Percentiles rank a stretch among this genome's conserved stretches.
Conservation (phyloP, 2,797 vertebrate genomes). For the Anabacerthia variegaticeps region DNA sequence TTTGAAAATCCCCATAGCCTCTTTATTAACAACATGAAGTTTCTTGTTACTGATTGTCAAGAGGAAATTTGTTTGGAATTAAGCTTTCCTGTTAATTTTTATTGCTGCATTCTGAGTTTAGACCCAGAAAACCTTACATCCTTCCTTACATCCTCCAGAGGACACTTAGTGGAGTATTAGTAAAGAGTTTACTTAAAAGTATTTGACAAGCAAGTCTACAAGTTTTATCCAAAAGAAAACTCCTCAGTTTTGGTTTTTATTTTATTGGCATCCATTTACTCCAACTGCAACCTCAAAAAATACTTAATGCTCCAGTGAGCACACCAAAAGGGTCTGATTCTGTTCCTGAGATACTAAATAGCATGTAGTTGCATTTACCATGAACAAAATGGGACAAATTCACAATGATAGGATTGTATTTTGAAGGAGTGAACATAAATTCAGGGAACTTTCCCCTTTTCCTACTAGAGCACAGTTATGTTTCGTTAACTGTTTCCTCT, state of each 20-base stretch:
- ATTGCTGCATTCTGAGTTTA: slow-evolving; percentile 20
- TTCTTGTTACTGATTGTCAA: slow-evolving; percentile 46
- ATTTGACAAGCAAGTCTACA: neutral
- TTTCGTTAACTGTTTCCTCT: neutral
- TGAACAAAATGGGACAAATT: neutral
- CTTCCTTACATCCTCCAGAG: neutral
- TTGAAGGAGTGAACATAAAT: neutral
- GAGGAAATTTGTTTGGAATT: slow-evolving; percentile 46
- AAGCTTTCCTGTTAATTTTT: slow-evolving; percentile 59
- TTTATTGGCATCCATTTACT: neutral
- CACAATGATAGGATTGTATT: neutral
- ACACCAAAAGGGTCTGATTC: neutral
- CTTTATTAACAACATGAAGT: neutral
- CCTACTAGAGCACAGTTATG: neutral
- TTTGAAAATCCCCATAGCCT: slow-evolving; percentile 22
- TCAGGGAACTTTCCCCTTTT: neutral
- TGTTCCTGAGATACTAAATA: neutral
- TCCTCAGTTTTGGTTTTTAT: neutral
- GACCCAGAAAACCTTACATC: neutral
- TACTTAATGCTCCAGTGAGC: neutral
- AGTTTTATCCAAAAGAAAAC: neutral
- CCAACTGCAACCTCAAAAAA: neutral
- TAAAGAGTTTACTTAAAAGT: neutral
- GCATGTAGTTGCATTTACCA: neutral
- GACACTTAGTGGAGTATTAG: neutral